Evolutionary conservation across 2,113 vertebrate species (phyloP).

Genomic region (Dasyurus viverrinus): DNA sequence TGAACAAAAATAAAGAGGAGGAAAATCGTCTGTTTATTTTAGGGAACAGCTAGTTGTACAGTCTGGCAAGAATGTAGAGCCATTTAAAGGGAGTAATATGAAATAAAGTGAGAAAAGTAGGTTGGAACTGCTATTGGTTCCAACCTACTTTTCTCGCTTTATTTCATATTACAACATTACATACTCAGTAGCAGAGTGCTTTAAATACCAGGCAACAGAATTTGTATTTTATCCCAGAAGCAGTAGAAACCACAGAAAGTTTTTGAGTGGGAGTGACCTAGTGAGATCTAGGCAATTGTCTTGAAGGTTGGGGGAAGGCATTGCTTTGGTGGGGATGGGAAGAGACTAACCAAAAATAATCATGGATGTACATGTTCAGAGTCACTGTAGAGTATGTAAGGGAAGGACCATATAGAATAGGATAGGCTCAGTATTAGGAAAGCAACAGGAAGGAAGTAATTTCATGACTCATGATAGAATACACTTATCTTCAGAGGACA

Average conservation of each 20-base stretch:
- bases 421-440: neutral
- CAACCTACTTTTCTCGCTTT: too few species aligned
- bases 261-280: neutral
- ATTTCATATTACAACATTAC: too few species aligned
- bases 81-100: neutral
- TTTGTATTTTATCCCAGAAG: neutral
- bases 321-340: neutral
- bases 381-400: neutral
- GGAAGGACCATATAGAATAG: neutral
- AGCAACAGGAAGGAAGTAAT: neutral
- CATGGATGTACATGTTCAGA: neutral
- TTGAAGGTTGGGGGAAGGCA: neutral
- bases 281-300: neutral
- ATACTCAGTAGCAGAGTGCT: neutral
- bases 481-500: neutral
- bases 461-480: neutral
- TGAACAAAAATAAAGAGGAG: neutral
- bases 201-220: neutral
- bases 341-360: neutral
- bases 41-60: neutral
- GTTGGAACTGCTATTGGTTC: neutral
- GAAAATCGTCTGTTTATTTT: neutral
- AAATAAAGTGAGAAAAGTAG: neutral
- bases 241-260: neutral
- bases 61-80: too few species aligned